Percentiles rank a stretch among this genome's conserved stretches.
phyloP scores from a whole-genome alignment of 2,888 invertebrate genomes.

The Priocnemis perturbator region DNA sequence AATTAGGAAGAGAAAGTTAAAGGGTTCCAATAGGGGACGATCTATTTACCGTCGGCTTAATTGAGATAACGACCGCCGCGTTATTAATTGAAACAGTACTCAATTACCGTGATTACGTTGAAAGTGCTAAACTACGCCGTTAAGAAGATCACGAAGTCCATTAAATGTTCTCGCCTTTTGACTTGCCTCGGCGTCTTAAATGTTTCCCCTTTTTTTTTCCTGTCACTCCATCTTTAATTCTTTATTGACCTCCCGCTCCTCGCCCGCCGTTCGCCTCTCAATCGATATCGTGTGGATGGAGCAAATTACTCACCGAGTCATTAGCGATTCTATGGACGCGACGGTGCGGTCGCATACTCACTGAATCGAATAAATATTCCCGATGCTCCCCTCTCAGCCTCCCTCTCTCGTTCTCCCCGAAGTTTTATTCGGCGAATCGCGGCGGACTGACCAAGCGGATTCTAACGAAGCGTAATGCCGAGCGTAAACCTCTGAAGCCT shows the following conservation, averaged over 20 bases:
- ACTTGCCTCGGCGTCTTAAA: constrained; percentile 11
- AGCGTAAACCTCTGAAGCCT: constrained; percentile 18
- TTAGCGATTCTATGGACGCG: constrained; percentile 31
- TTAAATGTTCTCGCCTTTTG: constrained; percentile 15
- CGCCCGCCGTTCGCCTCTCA: neutral
- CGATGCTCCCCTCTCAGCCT: constrained; percentile 10
- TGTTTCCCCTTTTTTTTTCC: constrained; percentile 12
- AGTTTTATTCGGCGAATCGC: constrained; percentile 18
- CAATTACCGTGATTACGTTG: constrained; percentile 32
- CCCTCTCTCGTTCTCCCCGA: neutral
- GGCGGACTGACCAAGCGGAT: constrained; percentile 20
- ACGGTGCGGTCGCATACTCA: constrained; percentile 26
- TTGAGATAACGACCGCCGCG: constrained; percentile 23
- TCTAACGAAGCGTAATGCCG: constrained; percentile 34
- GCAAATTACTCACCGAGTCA: constrained; percentile 29
- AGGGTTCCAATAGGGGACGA: constrained; percentile 17
- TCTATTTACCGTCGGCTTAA: constrained; percentile 28
- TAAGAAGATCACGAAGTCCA: constrained; percentile 5
- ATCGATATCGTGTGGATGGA: constrained; percentile 18
- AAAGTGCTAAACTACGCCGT: constrained; percentile 24
- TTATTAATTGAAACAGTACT: constrained; percentile 40
- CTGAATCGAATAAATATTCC: constrained; percentile 34
- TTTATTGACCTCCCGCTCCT: neutral
- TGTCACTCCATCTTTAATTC: neutral
- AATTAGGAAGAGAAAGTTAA: neutral